Percentiles rank a stretch among this genome's conserved stretches.
phyloP scores from a whole-genome alignment of 1,140 invertebrate species.

The Drosophila pruinosa region DNA sequence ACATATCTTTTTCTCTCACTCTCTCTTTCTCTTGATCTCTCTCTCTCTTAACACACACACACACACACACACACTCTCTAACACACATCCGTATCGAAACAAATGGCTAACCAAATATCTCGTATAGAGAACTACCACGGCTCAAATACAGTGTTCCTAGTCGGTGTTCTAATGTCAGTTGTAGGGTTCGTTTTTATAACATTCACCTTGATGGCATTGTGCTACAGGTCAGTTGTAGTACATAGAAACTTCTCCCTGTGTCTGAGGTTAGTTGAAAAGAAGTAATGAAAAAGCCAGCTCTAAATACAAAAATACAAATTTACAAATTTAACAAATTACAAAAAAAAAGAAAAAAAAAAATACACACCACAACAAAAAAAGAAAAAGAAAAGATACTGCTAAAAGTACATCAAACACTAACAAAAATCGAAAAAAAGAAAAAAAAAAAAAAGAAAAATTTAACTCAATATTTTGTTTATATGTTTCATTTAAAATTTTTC shows the following conservation, averaged over 20 bases:
- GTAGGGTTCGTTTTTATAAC: constrained; percentile 99
- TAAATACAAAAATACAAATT: constrained; percentile 85
- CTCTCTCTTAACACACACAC: background rate
- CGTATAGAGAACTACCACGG: constrained; percentile 94
- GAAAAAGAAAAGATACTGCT: constrained; percentile 44
- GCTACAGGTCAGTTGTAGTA: constrained; percentile 99
- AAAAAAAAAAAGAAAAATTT: too few species aligned
- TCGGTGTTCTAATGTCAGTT: constrained; percentile 98
- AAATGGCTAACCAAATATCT: constrained; percentile 64
- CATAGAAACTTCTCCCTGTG: constrained; percentile 98
- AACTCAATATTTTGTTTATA: constrained; percentile 59
- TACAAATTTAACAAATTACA: constrained; percentile 49
- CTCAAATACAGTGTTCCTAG: constrained; percentile 97
- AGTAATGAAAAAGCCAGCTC: constrained; percentile 85
- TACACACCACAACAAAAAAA: constrained; percentile 39
- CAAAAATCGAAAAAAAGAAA: constrained; percentile 66
- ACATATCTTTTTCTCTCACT: background rate
- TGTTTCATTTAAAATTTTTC: constrained; percentile 51
- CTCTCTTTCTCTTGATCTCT: background rate
- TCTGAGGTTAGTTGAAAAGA: constrained; percentile 93
- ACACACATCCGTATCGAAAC: constrained; percentile 50
- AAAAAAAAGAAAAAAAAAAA: constrained; percentile 45
- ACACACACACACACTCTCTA: background rate
- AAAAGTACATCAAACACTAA: constrained; percentile 55
- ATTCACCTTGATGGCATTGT: constrained; percentile 98